phyloP scores from a whole-genome alignment of 2,888 invertebrate genomes.

The Idaea biselata region DNA sequence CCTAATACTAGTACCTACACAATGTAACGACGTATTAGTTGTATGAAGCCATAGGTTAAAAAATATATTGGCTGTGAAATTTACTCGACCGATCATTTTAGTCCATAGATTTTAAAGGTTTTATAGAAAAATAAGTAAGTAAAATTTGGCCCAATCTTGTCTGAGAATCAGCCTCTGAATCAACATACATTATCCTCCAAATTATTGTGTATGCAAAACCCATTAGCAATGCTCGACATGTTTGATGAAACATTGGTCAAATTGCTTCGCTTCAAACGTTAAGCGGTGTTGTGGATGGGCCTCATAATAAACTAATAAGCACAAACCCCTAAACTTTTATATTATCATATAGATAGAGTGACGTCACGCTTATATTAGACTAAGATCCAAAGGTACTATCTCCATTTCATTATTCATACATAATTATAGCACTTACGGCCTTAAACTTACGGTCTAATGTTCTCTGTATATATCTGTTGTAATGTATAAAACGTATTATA shows the following conservation, averaged over 20 bases:
- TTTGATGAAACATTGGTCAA: neutral
- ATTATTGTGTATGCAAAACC: neutral
- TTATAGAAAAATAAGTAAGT: slow-evolving; percentile 31
- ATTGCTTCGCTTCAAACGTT: neutral
- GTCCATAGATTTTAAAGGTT: slow-evolving; percentile 38
- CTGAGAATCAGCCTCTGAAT: neutral
- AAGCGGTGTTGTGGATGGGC: neutral
- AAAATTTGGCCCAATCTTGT: slow-evolving; percentile 13
- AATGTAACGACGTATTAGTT: slow-evolving; percentile 16
- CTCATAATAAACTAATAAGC: neutral
- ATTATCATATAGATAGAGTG: neutral
- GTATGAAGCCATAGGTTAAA: slow-evolving; percentile 50
- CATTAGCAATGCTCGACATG: neutral
- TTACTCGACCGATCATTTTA: slow-evolving; percentile 57
- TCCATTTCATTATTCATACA: slow-evolving; percentile 6
- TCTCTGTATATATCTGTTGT: slow-evolving; percentile 42
- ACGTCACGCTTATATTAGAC: slow-evolving; percentile 1
- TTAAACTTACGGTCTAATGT: slow-evolving; percentile 48
- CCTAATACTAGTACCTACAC: slow-evolving; percentile 20
- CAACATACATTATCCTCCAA: neutral
- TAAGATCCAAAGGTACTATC: slow-evolving; percentile 6
- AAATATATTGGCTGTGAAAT: slow-evolving; percentile 72
- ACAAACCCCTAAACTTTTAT: neutral
- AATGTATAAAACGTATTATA: slow-evolving; percentile 42
- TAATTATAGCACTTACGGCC: slow-evolving; percentile 36